Conservation (phyloP, 2,888 invertebrate species). For the Archaeoteleia sp. region DNA sequence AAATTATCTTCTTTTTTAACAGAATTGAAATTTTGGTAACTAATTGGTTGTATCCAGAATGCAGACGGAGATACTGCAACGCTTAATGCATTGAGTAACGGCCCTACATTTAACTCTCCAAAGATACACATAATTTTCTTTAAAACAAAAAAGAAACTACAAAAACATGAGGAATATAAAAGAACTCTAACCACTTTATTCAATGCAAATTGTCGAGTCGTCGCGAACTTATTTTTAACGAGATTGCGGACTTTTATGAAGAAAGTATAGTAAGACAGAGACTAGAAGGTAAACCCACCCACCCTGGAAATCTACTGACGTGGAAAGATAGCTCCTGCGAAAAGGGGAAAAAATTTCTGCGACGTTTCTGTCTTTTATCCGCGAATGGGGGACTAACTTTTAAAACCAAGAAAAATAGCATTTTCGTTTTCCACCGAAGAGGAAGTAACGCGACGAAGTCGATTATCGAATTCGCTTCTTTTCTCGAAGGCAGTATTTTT, state of each 20-base stretch:
- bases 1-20: too few relatives aligned
- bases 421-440: constrained; percentile 26
- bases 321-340: constrained; percentile 30
- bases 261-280: constrained; percentile 22
- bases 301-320: constrained; percentile 30
- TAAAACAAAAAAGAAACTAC: constrained; percentile 3
- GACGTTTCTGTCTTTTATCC: constrained; percentile 26
- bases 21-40: too few relatives aligned
- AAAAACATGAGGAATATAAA: constrained; percentile 1
- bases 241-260: constrained; percentile 36
- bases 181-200: constrained; percentile 19
- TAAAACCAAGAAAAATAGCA: constrained; percentile 40
- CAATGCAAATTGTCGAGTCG: constrained; percentile 29
- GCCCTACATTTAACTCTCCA: too few relatives aligned
- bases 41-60: too few relatives aligned
- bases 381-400: constrained; percentile 19
- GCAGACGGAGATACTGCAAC: too few relatives aligned
- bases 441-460: constrained; percentile 23
- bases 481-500: not conserved
- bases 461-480: constrained; percentile 7
- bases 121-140: not conserved
- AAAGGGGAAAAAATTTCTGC: constrained; percentile 27
- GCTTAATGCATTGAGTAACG: too few relatives aligned
- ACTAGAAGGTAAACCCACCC: constrained; percentile 30
- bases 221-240: constrained; percentile 28